Evolutionary conservation across 2,797 vertebrate species (phyloP).

Genomic region (Cyclura pinguis): DNA sequence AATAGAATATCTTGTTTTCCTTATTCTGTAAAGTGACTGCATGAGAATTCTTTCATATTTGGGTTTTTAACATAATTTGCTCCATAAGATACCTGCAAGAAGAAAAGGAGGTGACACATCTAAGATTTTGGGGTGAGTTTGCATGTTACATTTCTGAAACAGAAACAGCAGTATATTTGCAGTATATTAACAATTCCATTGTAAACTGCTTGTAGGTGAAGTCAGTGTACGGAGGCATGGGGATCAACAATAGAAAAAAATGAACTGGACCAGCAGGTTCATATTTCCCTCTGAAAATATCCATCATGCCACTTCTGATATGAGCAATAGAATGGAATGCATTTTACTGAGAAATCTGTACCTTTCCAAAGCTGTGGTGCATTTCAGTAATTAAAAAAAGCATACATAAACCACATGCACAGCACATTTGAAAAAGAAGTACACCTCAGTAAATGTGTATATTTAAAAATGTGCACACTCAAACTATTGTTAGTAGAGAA

Average conservation of each 20-base stretch:
- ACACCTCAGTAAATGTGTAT: too few species aligned
- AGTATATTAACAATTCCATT: background rate
- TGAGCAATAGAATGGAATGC: background rate
- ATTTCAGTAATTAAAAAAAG: background rate
- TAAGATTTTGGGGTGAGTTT: background rate
- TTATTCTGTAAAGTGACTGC: background rate
- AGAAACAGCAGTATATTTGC: background rate
- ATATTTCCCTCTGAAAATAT: background rate
- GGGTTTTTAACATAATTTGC: background rate
- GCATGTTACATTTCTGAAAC: background rate
- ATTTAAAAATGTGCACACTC: too few species aligned
- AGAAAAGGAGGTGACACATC: background rate
- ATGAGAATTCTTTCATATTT: background rate
- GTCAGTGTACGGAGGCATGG: background rate
- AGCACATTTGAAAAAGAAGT: too few species aligned
- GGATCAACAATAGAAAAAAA: background rate
- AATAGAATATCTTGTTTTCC: background rate
- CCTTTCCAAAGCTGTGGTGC: background rate
- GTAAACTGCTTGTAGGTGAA: background rate
- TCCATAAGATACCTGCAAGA: background rate
- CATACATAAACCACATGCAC: background rate
- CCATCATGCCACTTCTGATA: background rate
- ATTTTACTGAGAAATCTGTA: background rate
- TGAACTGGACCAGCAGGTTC: background rate
- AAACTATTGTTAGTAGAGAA: too few species aligned